Base-by-base conservation (phyloP, 2,797 vertebrate species). In the Ataeniobius toweri region DNA sequence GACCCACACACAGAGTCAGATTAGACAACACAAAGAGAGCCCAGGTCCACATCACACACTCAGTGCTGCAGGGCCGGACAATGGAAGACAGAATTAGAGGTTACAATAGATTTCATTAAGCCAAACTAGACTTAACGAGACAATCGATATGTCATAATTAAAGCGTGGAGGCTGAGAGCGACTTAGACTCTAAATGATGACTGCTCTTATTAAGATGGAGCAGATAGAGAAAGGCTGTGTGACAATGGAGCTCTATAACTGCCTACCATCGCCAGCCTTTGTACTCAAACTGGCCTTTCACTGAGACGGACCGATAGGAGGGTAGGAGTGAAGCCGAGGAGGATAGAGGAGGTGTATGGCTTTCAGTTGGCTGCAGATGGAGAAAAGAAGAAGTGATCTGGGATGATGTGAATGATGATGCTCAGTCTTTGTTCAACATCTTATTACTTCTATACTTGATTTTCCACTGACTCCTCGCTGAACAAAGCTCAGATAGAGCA, bases 41-140 rank as follows among this genome's bases (percentile, higher is more conserved):
- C 75, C 73, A 75, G 87, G 82, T 89, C 83, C 88, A 92, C 89
- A 86, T 91, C 86, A 88, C 88, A 91, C 84, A 80, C 41, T 3
- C 6, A 94, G 91, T 81, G 91, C 95, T 92, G 89, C 90, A 83
- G 93, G 91, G 83, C 44, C 80, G 86, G 87, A 94, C 91, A 95
- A 94, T 96, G 92, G 88, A 89, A 93, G 92, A 93, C 86, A 91
- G 92, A 93, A 94, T 95, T 89, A 96, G 95, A 93, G 93, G 94
- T 95, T 96, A 97, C 96, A 96, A 96, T 97, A 95, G 96, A 94
- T 96, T 97, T 96, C 96, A 96, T 96, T 97, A 95, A 94, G 93
- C 94, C 94, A 96, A 96, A 97, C 96, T 96, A 94, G 94, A 95
- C 95, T 96, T 95, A 96, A 96, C 94, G 94, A 96, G 96, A 94